Evolutionary conservation across 2,113 vertebrate species (phyloP).

Genomic region (Cygnus atratus): DNA sequence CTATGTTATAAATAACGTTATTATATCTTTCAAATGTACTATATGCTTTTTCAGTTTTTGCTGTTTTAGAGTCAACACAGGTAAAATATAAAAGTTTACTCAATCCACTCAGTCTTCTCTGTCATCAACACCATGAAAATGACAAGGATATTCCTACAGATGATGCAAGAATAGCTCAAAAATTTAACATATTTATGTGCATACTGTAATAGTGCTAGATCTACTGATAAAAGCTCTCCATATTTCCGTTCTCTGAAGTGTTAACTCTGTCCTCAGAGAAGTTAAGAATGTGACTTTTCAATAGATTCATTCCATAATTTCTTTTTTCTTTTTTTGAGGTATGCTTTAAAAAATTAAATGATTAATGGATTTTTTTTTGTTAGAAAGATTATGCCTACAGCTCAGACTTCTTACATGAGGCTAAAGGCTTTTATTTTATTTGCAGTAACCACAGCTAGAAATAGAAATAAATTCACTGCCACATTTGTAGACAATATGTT

Average conservation of each 20-base stretch:
- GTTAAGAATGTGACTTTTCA: background rate
- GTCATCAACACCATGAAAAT: background rate
- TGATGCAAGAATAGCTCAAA: background rate
- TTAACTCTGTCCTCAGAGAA: background rate
- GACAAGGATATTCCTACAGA: background rate
- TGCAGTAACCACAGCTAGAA: background rate
- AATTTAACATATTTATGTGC: background rate
- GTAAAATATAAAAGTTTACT: background rate
- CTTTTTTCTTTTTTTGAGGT: accelerated
- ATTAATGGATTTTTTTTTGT: background rate
- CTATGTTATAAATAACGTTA: background rate
- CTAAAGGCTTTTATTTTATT: background rate
- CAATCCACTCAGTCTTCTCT: background rate
- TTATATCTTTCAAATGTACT: background rate
- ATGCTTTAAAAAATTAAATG: background rate
- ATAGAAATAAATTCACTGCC: background rate
- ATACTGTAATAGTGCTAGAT: background rate
- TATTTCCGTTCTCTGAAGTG: background rate
- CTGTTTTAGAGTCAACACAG: background rate
- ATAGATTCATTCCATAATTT: background rate
- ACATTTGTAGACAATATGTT: background rate
- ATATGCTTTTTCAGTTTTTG: background rate
- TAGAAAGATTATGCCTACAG: background rate
- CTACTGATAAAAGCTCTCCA: background rate
- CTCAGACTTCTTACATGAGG: background rate